Evolutionary conservation across 1,140 invertebrate genomes (phyloP).

Genomic region (Dinothrombium tinctorium): DNA sequence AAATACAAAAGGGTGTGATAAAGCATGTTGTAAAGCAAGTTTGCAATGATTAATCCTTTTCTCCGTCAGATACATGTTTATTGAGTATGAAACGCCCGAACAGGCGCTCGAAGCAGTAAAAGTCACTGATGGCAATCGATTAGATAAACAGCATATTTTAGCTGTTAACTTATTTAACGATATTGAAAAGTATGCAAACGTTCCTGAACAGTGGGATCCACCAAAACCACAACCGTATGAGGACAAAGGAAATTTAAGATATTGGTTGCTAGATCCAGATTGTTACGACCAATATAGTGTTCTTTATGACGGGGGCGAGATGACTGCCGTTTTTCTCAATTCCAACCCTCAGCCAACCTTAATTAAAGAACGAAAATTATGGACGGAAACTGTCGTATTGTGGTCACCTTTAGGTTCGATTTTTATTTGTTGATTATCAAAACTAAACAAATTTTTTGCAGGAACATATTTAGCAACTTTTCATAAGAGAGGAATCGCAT

Average conservation of each 20-base stretch:
- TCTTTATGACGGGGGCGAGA: constrained; percentile 48
- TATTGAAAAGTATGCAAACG: constrained; percentile 79
- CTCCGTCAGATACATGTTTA: constrained; percentile 50
- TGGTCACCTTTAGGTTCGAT: constrained; percentile 10
- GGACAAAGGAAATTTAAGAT: constrained; percentile 55
- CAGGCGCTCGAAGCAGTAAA: constrained; percentile 67
- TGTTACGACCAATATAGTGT: constrained; percentile 86
- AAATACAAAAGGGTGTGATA: constrained; percentile 54
- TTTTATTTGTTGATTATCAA: background rate
- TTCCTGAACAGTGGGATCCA: constrained; percentile 74
- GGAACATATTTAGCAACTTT: constrained; percentile 91
- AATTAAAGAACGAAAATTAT: constrained; percentile 43
- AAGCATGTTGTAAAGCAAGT: background rate
- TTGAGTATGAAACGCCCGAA: constrained; percentile 59
- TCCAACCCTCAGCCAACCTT: constrained; percentile 57
- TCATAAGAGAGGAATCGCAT: constrained; percentile 74
- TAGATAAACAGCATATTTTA: constrained; percentile 91
- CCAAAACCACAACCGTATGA: constrained; percentile 61
- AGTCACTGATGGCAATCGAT: constrained; percentile 66
- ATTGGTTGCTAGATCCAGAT: constrained; percentile 72
- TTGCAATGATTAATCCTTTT: constrained; percentile 2
- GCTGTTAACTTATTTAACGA: constrained; percentile 85
- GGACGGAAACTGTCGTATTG: constrained; percentile 10
- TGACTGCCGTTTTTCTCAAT: constrained; percentile 71
- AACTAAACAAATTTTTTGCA: constrained; percentile 19